Base-by-base conservation (phyloP, 2,888 invertebrate species). In the Oxytorus armatus region DNA sequence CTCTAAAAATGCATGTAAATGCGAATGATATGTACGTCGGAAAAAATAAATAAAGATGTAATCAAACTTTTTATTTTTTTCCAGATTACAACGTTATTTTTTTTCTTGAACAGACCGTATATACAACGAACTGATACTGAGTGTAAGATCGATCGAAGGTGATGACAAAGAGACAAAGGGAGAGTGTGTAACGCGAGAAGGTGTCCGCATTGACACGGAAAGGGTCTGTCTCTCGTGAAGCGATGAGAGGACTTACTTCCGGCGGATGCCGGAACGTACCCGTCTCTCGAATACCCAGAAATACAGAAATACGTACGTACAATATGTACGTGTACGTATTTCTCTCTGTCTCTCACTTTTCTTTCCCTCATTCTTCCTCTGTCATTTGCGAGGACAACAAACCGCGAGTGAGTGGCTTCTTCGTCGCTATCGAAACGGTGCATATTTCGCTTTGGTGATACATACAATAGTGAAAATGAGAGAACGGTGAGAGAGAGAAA, bases 211-310 rank as follows among this genome's bases (percentile, higher is more conserved):
- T 73, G 80, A 80, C 80, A 77, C 69, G 80, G 68, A 77, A 77
- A 77, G 74, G n/a, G 77, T 81, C 69, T 66, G 63, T 74, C 57
- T 51, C 81, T 51, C 81, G 81, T 77, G 81, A 51, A 69, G 81
- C 77, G 53, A 18, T 59, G 81, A 81, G 74, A 81, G 74, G 77
- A 65, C 65, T 65, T 44, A 77, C 77, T 77, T 81, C 81, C 81
- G 81, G 77, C 81, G 81, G 81, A 81, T 81, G 81, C 63, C 77
- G 77, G 55, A 65, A 74, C 77, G 81, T 77, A 74, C 65, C 77
- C 51, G 77, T 77, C 81, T 80, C 73, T 57, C 44, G 47, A 55
- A 36, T 33, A 51, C n/a, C n/a, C 69, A 69, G 74, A 70, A 49
- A 59, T 44, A 14, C 57, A 10, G 8, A 21, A 44, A 29, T 25